A percentile compares a stretch with the other conserved stretches of the same genome.
Conservation (phyloP, 2,113 vertebrate genomes). For the Notarius lentiginosus region DNA sequence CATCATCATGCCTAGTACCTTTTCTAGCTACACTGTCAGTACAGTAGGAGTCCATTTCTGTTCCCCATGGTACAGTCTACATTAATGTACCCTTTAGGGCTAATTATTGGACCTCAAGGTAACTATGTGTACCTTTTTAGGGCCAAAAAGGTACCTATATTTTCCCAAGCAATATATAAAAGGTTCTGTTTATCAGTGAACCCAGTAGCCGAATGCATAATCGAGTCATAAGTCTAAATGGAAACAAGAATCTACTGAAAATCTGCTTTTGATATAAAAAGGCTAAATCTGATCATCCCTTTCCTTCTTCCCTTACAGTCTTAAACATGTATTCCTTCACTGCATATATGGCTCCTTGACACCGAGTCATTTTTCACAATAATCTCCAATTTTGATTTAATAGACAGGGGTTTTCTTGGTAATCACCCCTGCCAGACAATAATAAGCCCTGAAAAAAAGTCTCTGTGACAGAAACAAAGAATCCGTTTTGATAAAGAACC, state of each 20-base stretch:
- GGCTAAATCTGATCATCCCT: slow-evolving; percentile 12
- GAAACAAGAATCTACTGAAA: not conserved
- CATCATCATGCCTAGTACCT: too few species aligned
- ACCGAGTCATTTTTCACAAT: slow-evolving; percentile 38
- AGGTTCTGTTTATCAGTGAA: too few species aligned
- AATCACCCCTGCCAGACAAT: slow-evolving; percentile 41
- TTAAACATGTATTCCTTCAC: not conserved
- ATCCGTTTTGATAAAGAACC: slow-evolving; percentile 11
- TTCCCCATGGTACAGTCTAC: too few species aligned
- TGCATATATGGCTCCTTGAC: slow-evolving; percentile 29
- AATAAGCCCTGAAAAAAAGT: slow-evolving; percentile 18
- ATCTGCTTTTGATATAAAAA: slow-evolving; percentile 11
- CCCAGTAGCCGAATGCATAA: too few species aligned
- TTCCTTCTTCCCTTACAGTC: not conserved
- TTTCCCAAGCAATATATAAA: too few species aligned
- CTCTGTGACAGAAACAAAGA: slow-evolving; percentile 29
- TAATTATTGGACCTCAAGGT: too few species aligned
- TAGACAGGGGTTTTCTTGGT: slow-evolving; percentile 38
- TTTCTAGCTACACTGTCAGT: too few species aligned
- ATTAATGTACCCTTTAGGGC: too few species aligned
- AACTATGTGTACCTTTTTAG: too few species aligned
- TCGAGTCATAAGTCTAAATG: not conserved
- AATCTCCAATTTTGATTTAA: slow-evolving; percentile 39
- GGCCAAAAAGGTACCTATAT: too few species aligned
- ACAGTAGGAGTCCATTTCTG: too few species aligned